Base-by-base conservation (phyloP, 2,113 vertebrate genomes). In the Hippopotamus amphibius region DNA sequence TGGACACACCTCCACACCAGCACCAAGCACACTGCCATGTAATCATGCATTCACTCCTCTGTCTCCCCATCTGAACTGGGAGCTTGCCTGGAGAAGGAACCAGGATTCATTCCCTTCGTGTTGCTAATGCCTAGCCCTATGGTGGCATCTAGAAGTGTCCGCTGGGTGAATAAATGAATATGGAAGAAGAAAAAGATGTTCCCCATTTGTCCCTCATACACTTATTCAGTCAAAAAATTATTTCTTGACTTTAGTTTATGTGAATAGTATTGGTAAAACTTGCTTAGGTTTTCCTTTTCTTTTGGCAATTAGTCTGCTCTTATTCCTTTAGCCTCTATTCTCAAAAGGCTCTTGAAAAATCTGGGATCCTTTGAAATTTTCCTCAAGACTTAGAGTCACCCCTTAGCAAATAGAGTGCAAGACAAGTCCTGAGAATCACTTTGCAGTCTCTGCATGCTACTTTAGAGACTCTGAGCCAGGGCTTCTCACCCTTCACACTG, bases 261-360 rank as follows among this genome's bases (percentile, higher is more conserved):
- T 72, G 17, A 80, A 46, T 46, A 88, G 10, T 66, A 63, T 33
- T 28, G 79, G 59, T 50, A 46, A 41, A 80, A 26, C 26, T 59
- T 88, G 10, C 48, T 61, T 72, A 85, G 19, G 8, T 28, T 85
- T 24, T 59, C 48, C 28, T 71, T 71, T 15, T 50, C 30, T 93
- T 63, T 65, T 71, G 77, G 22, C n/a, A 65, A 50, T 37, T 61
- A 22, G 30, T 5, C 19, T 79, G 43, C 90, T 90, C 53, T 41
- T 88, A 46, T 50, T 37, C 9, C n/a, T 95, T 84, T 66, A 15
- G 63, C 71, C 14, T 89, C 92, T 80, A 85, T 92, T 68, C 71
- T 81, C 41, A 80, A 86, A 41, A 74, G 8, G 26, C 1, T 59
- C 72, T 95, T 74, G 5, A 79, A 81, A 86, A 66, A 33, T 66